Evolutionary conservation across 2,797 vertebrate genomes (phyloP).

Genomic region (Chromobotia macracanthus): DNA sequence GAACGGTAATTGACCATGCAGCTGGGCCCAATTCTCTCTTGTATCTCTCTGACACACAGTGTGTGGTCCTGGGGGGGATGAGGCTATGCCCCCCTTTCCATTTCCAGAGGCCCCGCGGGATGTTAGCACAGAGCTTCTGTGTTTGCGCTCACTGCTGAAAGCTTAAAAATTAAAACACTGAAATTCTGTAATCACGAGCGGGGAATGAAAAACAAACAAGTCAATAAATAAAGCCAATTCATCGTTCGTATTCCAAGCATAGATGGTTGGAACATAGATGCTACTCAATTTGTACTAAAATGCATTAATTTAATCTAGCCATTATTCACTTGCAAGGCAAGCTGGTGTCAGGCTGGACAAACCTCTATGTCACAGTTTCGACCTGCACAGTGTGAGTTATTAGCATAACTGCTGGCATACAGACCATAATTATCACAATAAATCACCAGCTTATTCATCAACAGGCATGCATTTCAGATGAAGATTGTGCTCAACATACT

Average conservation of each 20-base stretch:
- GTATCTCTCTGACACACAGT: slow-evolving; percentile 38
- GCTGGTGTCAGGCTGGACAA: neutral
- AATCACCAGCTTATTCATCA: neutral
- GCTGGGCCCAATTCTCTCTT: slow-evolving; percentile 35
- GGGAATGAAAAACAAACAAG: slow-evolving; percentile 28
- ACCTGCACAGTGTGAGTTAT: neutral
- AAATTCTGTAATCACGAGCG: slow-evolving; percentile 1
- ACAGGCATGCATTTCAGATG: no score
- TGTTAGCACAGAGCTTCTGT: slow-evolving; percentile 13
- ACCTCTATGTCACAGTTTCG: neutral
- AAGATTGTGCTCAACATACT: no score
- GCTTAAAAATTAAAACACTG: slow-evolving; percentile 21
- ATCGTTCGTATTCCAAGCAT: neutral
- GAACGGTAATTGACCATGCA: slow-evolving; percentile 49
- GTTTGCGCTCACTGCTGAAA: slow-evolving; percentile 29
- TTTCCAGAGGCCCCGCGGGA: slow-evolving; percentile 26
- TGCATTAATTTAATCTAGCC: neutral
- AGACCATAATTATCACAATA: neutral
- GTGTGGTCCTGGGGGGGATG: slow-evolving; percentile 29
- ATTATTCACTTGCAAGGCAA: neutral
- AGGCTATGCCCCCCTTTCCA: slow-evolving; percentile 32
- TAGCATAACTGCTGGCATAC: neutral
- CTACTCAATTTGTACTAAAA: neutral
- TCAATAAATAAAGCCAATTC: slow-evolving; percentile 10
- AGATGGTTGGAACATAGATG: neutral